Base-by-base conservation (phyloP, 2,797 vertebrate genomes). In the Hozukius guyotensis region DNA sequence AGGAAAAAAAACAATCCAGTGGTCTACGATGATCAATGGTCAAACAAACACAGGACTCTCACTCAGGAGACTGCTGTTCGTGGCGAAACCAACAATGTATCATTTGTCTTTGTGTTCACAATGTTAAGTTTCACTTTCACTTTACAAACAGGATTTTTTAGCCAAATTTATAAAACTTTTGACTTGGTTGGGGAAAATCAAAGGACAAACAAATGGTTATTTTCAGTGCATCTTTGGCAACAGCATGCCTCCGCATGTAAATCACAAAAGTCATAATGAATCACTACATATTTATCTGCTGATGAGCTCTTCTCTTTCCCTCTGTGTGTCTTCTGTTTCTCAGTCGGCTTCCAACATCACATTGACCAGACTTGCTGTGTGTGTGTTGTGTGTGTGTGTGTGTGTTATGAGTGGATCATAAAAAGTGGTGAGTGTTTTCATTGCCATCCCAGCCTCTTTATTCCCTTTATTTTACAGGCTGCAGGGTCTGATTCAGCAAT, bases 341-440 rank as follows among this genome's bases (percentile, higher is more conserved):
- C 53, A 12, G 42, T 9, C 2, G 5, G 25, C 22, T 68, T 49
- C 64, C 59, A 76, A 65, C 82, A 56, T 85, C 60, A 62, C 38
- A 69, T 14, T 14, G 42, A 64, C 70, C 70, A 57, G 53, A 72
- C 38, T 34, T 18, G 4, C 77, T 42, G 57, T 36, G 80, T 62
- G 60, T 34, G 31, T 31, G 59, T 61, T 36, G 80, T 75, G 29
- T 34, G 31, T 32, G 59, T 61, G 59, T 53, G 60, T 42, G 83
- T 75, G 81, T 74, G 77, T 78, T 61, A 63, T 57, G 69, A 72
- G 78, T 12, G 27, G 36, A 71, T 77, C 82, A 72, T 89, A 80
- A 91, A 88, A 88, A 22, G 13, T n/a, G 14, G 8, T 29, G 53
- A 63, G 68, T 84, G 69, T 83, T 87, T 92, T 89, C 65, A 87